Base-by-base conservation (phyloP, 2,888 invertebrate species). In the Pammene fasciana region DNA sequence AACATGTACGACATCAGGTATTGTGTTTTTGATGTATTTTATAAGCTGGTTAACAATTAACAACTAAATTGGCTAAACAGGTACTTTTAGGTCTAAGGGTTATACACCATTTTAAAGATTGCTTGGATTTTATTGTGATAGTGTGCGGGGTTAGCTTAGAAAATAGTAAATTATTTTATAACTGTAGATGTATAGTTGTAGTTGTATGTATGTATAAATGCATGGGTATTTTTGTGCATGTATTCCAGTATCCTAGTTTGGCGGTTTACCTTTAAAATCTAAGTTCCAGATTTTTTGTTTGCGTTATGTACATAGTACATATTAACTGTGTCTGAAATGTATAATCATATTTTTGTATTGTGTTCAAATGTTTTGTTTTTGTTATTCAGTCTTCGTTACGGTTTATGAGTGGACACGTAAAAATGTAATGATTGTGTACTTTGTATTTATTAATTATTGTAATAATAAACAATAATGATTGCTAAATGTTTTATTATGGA, bases 401-500 rank as follows among this genome's bases (percentile, higher is more conserved):
- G 4, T 4, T 26, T 82, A 74, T 78, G 79, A 83, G 79, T 81
- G 83, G 79, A 82, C 82, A 81, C 88, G 86, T 88, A 85, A 84
- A 86, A 85, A 85, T 74, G 75, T 80, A 84, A 52, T 52, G 14
- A 52, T 59, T 45, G 60, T 54, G 65, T 65, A 65, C 84, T 80
- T 80, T 90, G 89, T 89, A 86, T 84, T 81, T 86, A 83, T 82
- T 85, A 85, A 83, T 86, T 81, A 83, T 81, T 78, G n/a, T 82
- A 79, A 76, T 80, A 89, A 89, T 89, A 91, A 92, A 92, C 74
- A 74, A 71, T 85, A 82, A 86, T 73, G 85, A 84, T 78, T 82
- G 72, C 72, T 74, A 75, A 68, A 78, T 89, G 89, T 92, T 92
- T 92, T 85, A 90, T 90, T 91, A 79, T 70, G 78, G 68, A 56